A percentile compares a stretch with the other conserved stretches of the same genome.
phyloP scores from a whole-genome alignment of 2,797 vertebrate species.

The Cygnus olor region DNA sequence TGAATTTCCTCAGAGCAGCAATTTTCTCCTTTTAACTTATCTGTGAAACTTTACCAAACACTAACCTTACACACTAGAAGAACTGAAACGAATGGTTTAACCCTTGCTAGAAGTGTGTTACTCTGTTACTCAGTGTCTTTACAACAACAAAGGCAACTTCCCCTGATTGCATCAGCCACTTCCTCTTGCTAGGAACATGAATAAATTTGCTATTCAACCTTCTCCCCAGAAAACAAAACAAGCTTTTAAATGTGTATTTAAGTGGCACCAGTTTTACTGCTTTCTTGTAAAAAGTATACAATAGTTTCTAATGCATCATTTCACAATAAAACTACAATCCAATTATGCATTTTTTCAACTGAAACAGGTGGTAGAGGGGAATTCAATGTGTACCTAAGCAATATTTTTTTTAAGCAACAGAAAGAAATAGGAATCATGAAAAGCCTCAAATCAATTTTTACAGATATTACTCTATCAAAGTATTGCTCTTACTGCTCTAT shows the following conservation, averaged over 20 bases:
- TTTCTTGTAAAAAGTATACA: constrained; percentile 15
- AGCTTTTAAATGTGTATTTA: background rate
- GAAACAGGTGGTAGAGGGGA: background rate
- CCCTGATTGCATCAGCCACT: background rate
- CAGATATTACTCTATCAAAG: background rate
- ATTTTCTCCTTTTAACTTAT: background rate
- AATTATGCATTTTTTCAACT: background rate
- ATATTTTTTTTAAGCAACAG: background rate
- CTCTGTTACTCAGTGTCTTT: background rate
- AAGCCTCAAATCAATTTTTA: background rate
- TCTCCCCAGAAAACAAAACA: background rate
- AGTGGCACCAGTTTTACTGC: background rate
- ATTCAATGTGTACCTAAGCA: background rate
- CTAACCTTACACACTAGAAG: background rate
- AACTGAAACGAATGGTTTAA: background rate
- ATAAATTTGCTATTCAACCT: background rate
- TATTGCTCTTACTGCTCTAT: background rate
- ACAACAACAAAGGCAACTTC: constrained; percentile 31
- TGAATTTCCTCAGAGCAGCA: background rate
- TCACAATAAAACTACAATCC: background rate
- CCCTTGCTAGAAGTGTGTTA: background rate
- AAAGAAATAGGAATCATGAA: background rate
- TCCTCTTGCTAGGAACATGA: background rate
- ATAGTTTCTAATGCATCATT: background rate
- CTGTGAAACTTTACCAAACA: background rate